Percentiles rank a stretch among this genome's conserved stretches.
Conservation (phyloP, 2,797 vertebrate species). For the Cyclopterus lumpus region DNA sequence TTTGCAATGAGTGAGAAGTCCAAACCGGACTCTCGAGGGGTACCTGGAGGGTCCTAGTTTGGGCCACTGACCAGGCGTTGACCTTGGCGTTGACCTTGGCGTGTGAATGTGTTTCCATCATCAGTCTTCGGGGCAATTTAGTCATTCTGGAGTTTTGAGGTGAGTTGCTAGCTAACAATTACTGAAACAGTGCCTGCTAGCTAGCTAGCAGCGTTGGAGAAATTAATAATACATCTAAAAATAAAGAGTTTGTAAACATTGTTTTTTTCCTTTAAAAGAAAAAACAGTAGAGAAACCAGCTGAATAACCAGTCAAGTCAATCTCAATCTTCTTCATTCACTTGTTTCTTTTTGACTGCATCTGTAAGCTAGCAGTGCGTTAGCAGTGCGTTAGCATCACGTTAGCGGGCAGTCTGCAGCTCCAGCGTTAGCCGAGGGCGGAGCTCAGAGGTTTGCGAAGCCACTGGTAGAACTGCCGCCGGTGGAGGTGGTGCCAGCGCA, state of each 20-base stretch:
- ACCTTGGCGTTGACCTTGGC: background rate
- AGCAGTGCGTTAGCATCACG: conserved; percentile 26
- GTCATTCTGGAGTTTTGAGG: background rate
- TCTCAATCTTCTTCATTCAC: conserved; percentile 4
- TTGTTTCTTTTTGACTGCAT: conserved; percentile 39
- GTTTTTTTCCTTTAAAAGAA: conserved; percentile 34
- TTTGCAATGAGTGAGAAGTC: background rate
- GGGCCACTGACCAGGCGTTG: too few relatives aligned
- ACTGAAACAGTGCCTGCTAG: background rate
- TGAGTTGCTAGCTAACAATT: background rate
- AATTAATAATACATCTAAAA: conserved; percentile 27
- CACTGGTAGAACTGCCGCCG: conserved; percentile 94
- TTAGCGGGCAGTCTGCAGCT: conserved; percentile 44
- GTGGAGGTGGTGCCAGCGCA: conserved; percentile 92
- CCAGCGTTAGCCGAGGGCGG: conserved; percentile 64
- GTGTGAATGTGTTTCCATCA: background rate
- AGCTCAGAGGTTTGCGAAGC: conserved; percentile 84
- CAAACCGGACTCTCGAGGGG: background rate
- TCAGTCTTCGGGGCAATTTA: background rate
- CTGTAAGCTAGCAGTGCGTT: conserved; percentile 34
- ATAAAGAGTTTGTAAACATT: conserved; percentile 34
- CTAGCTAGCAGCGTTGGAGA: conserved; percentile 6
- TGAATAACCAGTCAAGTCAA: conserved; percentile 15
- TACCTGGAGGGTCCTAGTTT: background rate
- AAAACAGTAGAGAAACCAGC: conserved; percentile 38